phyloP scores from a whole-genome alignment of 2,888 invertebrate species.

The Drosophila cracens region DNA sequence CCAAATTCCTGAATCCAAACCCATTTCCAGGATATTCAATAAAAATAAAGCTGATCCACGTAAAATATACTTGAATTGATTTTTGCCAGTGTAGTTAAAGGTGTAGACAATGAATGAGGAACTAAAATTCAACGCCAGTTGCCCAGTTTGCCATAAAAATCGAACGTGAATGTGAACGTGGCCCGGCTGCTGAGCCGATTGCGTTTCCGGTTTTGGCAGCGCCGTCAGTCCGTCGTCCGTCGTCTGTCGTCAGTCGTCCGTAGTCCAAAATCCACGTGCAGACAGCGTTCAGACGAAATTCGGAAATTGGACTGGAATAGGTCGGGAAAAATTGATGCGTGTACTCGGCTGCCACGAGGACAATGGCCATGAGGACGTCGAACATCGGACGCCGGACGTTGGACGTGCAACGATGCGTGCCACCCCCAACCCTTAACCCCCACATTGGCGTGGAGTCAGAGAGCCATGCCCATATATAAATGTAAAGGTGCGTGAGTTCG shows the following conservation, averaged over 20 bases:
- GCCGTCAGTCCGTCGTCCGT: conserved; percentile 7
- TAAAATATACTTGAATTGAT: not conserved
- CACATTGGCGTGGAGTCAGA: not conserved
- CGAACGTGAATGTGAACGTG: conserved; percentile 77
- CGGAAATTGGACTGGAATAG: conserved; percentile 52
- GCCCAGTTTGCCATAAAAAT: conserved; percentile 71
- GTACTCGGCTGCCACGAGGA: conserved; percentile 65
- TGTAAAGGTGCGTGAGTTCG: conserved; percentile 71
- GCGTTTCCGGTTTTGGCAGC: conserved; percentile 56
- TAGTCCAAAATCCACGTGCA: conserved; percentile 60
- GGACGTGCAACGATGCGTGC: conserved; percentile 77
- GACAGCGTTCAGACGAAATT: conserved; percentile 72
- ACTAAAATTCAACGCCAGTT: conserved; percentile 63
- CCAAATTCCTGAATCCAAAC: not conserved
- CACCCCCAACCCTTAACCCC: not conserved
- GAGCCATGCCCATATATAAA: conserved; percentile 64
- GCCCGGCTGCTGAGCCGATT: conserved; percentile 60
- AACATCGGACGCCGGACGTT: conserved; percentile 38
- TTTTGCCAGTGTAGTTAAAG: conserved; percentile 31
- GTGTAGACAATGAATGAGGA: conserved; percentile 73
- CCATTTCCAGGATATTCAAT: not conserved
- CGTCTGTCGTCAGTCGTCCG: conserved; percentile 11
- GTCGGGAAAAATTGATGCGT: conserved; percentile 77
- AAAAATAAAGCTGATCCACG: not conserved
- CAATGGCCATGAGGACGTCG: conserved; percentile 62